Percentiles rank a stretch among this genome's conserved stretches.
Evolutionary conservation across 2,888 invertebrate species (phyloP).

Genomic region (Julus scanicus): DNA sequence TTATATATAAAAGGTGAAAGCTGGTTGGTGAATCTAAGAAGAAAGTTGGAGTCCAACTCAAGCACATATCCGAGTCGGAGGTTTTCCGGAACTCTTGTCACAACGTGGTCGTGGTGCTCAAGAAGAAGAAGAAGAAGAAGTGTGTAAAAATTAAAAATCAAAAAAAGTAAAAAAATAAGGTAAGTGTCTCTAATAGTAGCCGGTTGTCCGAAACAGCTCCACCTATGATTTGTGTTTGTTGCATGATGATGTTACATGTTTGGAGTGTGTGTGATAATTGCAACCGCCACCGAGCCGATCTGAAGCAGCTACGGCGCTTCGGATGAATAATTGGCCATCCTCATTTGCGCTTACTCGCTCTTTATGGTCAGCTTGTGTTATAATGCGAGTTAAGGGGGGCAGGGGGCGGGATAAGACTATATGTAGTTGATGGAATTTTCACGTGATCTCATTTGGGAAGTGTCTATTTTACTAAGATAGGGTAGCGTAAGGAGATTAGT

Average conservation of each 20-base stretch:
- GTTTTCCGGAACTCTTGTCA: no score
- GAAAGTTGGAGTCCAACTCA: not conserved
- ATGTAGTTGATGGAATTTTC: constrained; percentile 47
- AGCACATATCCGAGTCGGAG: not conserved
- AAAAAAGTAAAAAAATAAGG: not conserved
- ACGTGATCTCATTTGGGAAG: constrained; percentile 54
- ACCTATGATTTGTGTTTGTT: not conserved
- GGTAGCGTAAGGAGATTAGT: constrained; percentile 54
- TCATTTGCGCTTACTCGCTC: constrained; percentile 48
- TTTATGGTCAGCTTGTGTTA: constrained; percentile 50
- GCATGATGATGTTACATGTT: not conserved
- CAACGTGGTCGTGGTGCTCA: not conserved
- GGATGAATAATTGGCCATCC: constrained; percentile 46
- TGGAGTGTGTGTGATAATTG: not conserved
- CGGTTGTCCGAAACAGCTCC: not conserved
- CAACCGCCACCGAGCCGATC: constrained; percentile 10
- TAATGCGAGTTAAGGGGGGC: constrained; percentile 3
- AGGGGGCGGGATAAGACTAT: constrained; percentile 46
- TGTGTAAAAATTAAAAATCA: no score
- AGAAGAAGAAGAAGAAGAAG: no score
- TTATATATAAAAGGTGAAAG: constrained; percentile 31
- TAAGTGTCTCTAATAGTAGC: constrained; percentile 42
- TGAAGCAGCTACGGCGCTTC: constrained; percentile 27
- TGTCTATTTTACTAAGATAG: constrained; percentile 48
- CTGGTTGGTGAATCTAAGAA: not conserved